Base-by-base conservation (phyloP, 2,113 vertebrate species). In the Daubentonia madagascariensis region DNA sequence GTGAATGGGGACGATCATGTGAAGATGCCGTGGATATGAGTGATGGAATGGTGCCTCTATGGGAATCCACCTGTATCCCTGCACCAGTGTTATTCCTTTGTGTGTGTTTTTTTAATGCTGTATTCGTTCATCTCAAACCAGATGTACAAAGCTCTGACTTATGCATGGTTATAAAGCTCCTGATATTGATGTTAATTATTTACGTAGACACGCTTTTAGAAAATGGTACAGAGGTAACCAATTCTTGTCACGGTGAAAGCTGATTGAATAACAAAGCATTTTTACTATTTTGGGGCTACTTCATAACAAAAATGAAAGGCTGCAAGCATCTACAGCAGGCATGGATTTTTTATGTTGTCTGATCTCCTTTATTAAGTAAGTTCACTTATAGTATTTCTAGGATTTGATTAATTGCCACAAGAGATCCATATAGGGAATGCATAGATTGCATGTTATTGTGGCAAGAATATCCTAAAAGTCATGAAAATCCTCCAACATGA, bases 1-100 rank as follows among this genome's bases (percentile, higher is more conserved):
- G 99, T 99, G 12, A 99, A 99, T 0, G 99, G 99, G 45, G 99
- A 99, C 0, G 99, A 99, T 96, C 99, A 99, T 97, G 99, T 17
- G 99, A 99, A 81, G 99, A 99, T 97, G 99, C 99, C 98, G 99
- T 99, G 99, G 99, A 99, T 96, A 99, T 99, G 99, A 99, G 99
- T 79, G 99, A 99, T 98, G 99, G 98, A 99, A 45, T 32, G 14
- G 25, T 6, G 91, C 80, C 96, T 85, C 72, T 25, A 37, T 92
- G 40, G 90, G 50, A 68, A 5, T 81, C n/a, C 91, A 22, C 65
- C 98, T 96, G 97, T 95, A 80, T 57, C 91, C 89, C 43, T 97
- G 98, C 97, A 80, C 97, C 97, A 35, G 98, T 98, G 97, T 98
- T 98, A 98, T 98, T 98, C 97, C 98, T 98, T 67, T 84, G 98